A percentile compares a stretch with the other conserved stretches of the same genome.
Conservation (phyloP, 2,888 invertebrate genomes). For the Drosophila falleni region DNA sequence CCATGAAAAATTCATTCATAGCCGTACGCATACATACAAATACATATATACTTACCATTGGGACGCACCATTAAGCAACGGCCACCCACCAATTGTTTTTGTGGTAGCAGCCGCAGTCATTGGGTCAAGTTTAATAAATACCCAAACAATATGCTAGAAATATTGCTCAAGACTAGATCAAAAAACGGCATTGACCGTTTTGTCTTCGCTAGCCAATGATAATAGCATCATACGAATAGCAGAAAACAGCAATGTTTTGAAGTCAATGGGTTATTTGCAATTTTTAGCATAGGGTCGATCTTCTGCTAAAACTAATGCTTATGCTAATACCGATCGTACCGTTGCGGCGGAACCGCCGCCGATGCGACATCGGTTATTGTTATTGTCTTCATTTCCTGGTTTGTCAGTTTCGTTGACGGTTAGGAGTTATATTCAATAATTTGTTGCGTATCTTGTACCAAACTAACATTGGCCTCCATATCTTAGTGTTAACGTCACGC, state of each 20-base stretch:
- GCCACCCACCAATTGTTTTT: constrained; percentile 30
- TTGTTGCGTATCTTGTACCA: constrained; percentile 45
- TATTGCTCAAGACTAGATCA: constrained; percentile 73
- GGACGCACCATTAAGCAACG: constrained; percentile 32
- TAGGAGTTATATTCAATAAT: constrained; percentile 58
- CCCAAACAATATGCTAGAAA: constrained; percentile 43
- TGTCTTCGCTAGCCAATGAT: constrained; percentile 45
- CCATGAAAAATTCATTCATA: constrained; percentile 17
- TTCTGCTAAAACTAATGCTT: constrained; percentile 49
- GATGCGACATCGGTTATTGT: constrained; percentile 58
- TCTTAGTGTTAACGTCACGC: constrained; percentile 17
- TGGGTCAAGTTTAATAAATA: constrained; percentile 72
- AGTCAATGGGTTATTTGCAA: constrained; percentile 64
- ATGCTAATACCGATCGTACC: constrained; percentile 44
- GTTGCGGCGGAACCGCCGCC: constrained; percentile 22
- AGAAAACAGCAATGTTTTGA: constrained; percentile 34
- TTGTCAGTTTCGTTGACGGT: constrained; percentile 55
- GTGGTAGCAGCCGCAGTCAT: constrained; percentile 41
- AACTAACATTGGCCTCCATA: constrained; percentile 72
- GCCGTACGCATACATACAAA: not conserved
- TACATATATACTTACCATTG: not conserved
- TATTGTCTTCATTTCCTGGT: constrained; percentile 72
- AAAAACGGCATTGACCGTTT: constrained; percentile 80
- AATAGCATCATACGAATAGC: constrained; percentile 33
- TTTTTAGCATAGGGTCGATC: constrained; percentile 58